These are phyloP conservation scores for Rhopalosiphum nymphaeae DNA, from an alignment of 2,888 invertebrate species.

Conservation along the genomic window DNA sequence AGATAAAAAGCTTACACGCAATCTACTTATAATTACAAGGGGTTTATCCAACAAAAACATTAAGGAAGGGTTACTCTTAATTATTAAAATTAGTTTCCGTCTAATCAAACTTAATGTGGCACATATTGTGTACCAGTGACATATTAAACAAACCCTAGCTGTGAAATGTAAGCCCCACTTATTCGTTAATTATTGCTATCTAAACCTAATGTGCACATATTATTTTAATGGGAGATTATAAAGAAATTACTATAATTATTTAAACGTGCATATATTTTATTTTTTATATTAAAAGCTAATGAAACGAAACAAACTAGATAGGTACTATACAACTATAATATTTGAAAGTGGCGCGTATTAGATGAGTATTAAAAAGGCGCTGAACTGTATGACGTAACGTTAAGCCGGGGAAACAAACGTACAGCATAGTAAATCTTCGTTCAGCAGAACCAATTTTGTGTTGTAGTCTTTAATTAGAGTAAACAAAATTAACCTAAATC, in stretches of 20 bases:
- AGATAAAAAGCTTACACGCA: not conserved
- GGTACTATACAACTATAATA: not conserved
- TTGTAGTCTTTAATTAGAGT: not conserved
- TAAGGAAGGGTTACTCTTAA: not conserved
- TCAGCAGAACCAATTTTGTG: not conserved
- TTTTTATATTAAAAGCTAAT: not conserved
- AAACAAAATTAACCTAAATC: not conserved
- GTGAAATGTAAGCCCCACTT: not conserved
- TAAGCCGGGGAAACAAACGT: not conserved
- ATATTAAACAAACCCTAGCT: not conserved
- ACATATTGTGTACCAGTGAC: not conserved
- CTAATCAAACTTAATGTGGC: slow-evolving; percentile 32
- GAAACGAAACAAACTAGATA: not conserved
- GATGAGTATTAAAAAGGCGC: not conserved
- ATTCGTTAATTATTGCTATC: slow-evolving; percentile 16
- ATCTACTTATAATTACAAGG: not conserved
- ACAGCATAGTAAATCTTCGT: not conserved
- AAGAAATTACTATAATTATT: not conserved
- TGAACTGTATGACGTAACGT: not conserved
- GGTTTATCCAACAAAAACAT: not conserved
- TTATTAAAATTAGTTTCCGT: slow-evolving; percentile 34
- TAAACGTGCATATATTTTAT: not conserved
- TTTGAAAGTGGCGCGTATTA: not conserved
- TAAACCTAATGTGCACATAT: slow-evolving; percentile 7
- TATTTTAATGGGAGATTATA: not conserved